These are phyloP conservation scores for Dicrostonyx torquatus DNA, from an alignment of 2,797 vertebrate genomes.

Conservation along the genomic window DNA sequence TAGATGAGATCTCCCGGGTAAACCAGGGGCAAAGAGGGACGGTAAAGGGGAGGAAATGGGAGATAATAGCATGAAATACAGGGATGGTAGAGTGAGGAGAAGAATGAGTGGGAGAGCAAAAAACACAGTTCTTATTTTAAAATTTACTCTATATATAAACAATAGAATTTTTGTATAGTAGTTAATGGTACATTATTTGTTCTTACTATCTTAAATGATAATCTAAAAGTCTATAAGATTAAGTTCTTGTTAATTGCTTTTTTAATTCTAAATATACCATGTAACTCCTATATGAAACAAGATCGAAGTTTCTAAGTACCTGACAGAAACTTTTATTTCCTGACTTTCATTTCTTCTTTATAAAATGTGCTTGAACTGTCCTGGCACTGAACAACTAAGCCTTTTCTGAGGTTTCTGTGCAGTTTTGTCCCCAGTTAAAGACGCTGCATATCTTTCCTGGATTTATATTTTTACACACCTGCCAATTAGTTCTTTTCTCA, in stretches of 20 bases:
- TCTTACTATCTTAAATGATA: neutral
- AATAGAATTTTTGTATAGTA: neutral
- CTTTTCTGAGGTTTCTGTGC: neutral
- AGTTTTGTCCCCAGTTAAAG: constrained; percentile 1
- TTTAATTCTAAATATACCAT: neutral
- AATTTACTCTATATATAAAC: neutral
- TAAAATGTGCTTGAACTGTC: constrained; percentile 25
- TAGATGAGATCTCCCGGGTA: too few species aligned
- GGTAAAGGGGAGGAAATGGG: too few species aligned
- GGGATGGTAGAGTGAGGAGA: too few species aligned
- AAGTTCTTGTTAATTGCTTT: neutral
- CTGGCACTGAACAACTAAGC: neutral
- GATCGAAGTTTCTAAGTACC: neutral
- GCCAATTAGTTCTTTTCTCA: neutral
- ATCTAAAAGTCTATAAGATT: neutral
- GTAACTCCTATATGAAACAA: neutral
- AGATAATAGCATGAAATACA: too few species aligned
- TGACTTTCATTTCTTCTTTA: neutral
- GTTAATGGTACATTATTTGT: neutral
- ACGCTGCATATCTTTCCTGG: neutral
- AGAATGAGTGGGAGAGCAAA: too few species aligned
- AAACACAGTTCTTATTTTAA: neutral
- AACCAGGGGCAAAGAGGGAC: fast-evolving
- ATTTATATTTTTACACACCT: neutral
- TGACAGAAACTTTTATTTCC: neutral